A percentile compares a stretch with the other conserved stretches of the same genome.
phyloP scores from a whole-genome alignment of 2,888 invertebrate genomes.

The Diaprepes abbreviatus region DNA sequence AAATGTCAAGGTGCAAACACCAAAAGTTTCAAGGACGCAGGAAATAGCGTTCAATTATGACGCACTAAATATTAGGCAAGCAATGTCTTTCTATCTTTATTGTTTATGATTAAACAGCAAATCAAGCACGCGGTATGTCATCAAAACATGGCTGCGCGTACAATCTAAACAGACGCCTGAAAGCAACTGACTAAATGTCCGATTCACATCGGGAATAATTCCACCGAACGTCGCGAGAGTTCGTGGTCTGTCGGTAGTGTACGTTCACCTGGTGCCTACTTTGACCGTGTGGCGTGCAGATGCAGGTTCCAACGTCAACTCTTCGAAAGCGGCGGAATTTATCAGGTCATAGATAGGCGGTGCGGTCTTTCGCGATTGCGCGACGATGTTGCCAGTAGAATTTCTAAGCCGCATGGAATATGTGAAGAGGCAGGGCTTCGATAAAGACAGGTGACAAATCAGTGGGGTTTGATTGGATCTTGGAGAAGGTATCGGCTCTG shows the following conservation, averaged over 20 bases:
- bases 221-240: constrained; percentile 40
- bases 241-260: constrained; percentile 42
- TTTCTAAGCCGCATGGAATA: constrained; percentile 58
- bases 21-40: constrained; percentile 12
- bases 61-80: constrained; percentile 19
- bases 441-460: constrained; percentile 67
- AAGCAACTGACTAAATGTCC: constrained; percentile 29
- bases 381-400: constrained; percentile 63
- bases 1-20: constrained; percentile 25
- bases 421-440: constrained; percentile 64
- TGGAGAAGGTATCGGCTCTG: constrained; percentile 59
- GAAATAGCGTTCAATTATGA: constrained; percentile 16
- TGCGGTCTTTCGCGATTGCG: constrained; percentile 62
- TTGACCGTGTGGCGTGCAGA: constrained; percentile 54
- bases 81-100: constrained; percentile 16
- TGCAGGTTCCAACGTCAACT: constrained; percentile 59
- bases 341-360: constrained; percentile 62
- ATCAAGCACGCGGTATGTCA: constrained; percentile 34
- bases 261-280: constrained; percentile 58
- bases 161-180: constrained; percentile 35
- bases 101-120: constrained; percentile 38
- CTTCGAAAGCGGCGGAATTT: constrained; percentile 62
- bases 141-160: constrained; percentile 36
- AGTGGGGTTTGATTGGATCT: constrained; percentile 63
- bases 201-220: constrained; percentile 30